Evolutionary conservation across 2,888 invertebrate species (phyloP).

Genomic region (Agrotis puta): DNA sequence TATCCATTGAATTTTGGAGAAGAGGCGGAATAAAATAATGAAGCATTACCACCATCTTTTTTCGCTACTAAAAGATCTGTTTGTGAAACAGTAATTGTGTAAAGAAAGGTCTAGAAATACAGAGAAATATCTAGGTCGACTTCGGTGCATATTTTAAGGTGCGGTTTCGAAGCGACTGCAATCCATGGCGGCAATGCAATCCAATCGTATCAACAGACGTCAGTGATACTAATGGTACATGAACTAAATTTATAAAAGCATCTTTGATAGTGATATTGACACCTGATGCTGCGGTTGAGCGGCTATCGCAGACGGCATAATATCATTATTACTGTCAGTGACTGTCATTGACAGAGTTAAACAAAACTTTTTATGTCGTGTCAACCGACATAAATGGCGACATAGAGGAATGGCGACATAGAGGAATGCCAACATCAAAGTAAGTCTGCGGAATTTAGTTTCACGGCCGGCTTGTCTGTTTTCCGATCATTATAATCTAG

Average conservation of each 20-base stretch:
- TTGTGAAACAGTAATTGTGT: constrained; percentile 32
- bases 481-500: no score
- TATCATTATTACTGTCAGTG: no score
- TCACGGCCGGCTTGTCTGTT: no score
- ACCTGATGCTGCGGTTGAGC: background rate
- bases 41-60: constrained; percentile 39
- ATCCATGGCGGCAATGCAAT: background rate
- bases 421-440: no score
- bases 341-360: no score
- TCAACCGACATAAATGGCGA: no score
- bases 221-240: no score
- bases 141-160: constrained; percentile 13
- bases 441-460: no score
- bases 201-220: background rate
- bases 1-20: constrained; percentile 57
- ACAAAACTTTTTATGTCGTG: no score
- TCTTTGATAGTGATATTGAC: no score
- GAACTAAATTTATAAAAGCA: background rate
- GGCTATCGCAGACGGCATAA: background rate
- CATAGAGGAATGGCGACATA: no score
- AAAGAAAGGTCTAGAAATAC: constrained; percentile 10
- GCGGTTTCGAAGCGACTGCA: background rate
- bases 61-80: constrained; percentile 1
- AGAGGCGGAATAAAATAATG: constrained; percentile 61
- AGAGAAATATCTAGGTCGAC: constrained; percentile 29